Base-by-base conservation (phyloP, 2,113 vertebrate genomes). In the Lathamus discolor region DNA sequence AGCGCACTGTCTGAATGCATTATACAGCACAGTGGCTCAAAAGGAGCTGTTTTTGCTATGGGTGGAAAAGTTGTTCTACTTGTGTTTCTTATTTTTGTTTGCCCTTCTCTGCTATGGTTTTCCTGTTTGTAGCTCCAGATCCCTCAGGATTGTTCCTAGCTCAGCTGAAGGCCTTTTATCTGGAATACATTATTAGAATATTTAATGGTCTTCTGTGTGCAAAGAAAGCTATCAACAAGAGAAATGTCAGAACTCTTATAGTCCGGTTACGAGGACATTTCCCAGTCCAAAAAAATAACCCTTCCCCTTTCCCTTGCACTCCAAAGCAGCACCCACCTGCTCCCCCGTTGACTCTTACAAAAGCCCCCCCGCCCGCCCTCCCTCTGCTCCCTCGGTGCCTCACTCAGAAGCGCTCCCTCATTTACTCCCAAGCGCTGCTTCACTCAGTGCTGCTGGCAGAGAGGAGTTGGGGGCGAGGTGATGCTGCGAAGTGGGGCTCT, bases 391-490 rank as follows among this genome's bases (percentile, higher is more conserved):
- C 19, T 57, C 31, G 8, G 55, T n/a, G 55, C 31, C 31, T 57
- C 31, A 14, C 55, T 57, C 55, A 57, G 31, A 57, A n/a, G 9
- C 55, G 31, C 55, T 57, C 55, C 5, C 12, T 57, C 7, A 9
- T 22, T 57, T 13, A 57, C 8, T 6, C 31, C 6, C 31, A n/a
- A n/a, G 55, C 5, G 13, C 19, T 57, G 33, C 20, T 57, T 57
- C 55, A 14, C 33, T 22, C 13, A 6, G 1, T 5, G 8, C 6
- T 20, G 29, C 6, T 51, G 72, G 25, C 46, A 0, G 3, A 2
- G 25, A 1, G 23, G 23, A 14, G 41, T 25, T 6, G 4, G 66
- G 10, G 7, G 44, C 4, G 24, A 1, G 37, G 17, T 0, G 43
- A 2, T 6, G n/a, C 33, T 15, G 63, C 9, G 0, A 5, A 10